These are phyloP conservation scores for Morelia viridis DNA, from an alignment of 2,797 vertebrate genomes.

Conservation along the genomic window DNA sequence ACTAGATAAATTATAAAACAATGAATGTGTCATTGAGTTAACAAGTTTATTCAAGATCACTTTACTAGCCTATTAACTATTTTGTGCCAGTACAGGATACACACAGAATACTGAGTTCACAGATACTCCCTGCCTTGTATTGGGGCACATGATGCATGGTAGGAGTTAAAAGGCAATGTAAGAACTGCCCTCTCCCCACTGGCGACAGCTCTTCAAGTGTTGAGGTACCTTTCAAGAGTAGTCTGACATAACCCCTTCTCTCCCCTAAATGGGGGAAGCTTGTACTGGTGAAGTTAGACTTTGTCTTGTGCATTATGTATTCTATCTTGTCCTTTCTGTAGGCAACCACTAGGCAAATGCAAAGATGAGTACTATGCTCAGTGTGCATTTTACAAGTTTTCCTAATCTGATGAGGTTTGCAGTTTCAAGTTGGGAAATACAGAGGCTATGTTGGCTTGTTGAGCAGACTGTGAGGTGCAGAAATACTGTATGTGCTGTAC, in stretches of 20 bases:
- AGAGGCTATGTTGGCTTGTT: not conserved
- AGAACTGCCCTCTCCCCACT: not conserved
- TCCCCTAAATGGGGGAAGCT: not conserved
- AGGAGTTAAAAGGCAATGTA: not conserved
- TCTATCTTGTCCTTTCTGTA: not conserved
- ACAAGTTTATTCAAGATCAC: too few species aligned
- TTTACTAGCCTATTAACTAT: too few species aligned
- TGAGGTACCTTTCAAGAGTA: too few species aligned
- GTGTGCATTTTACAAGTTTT: not conserved
- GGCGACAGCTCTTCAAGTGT: not conserved
- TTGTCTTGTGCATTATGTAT: not conserved
- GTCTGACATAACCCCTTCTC: not conserved
- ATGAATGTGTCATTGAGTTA: too few species aligned
- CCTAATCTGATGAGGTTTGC: not conserved
- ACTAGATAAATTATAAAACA: too few species aligned
- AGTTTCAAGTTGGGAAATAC: not conserved
- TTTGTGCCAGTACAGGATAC: too few species aligned
- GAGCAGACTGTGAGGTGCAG: not conserved
- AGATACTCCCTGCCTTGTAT: too few species aligned
- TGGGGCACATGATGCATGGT: too few species aligned
- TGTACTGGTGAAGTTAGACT: not conserved
- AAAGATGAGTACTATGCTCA: not conserved
- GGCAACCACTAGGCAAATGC: not conserved
- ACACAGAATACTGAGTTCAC: too few species aligned
- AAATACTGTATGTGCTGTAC: not conserved